These are phyloP conservation scores for Chlorops oryzae DNA, from an alignment of 1,140 invertebrate genomes.

Conservation along the genomic window DNA sequence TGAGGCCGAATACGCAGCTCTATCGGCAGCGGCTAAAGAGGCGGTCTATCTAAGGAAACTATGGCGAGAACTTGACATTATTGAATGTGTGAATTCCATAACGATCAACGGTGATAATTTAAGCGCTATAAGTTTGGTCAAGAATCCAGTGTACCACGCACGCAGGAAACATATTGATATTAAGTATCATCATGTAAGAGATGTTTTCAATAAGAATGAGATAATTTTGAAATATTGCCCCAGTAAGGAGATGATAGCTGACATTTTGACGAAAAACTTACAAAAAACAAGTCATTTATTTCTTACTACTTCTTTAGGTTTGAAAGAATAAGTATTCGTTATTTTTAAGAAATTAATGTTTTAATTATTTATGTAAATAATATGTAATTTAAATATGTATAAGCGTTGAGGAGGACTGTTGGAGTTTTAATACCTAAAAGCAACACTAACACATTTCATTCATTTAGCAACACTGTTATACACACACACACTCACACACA, in stretches of 20 bases:
- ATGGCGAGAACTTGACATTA: constrained; percentile 10
- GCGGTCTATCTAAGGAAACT: constrained; percentile 24
- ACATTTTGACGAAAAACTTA: constrained; percentile 25
- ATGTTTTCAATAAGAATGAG: constrained; percentile 10
- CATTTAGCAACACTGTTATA: too few species aligned
- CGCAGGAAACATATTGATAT: constrained; percentile 37
- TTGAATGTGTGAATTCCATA: neutral
- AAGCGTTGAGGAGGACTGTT: too few species aligned
- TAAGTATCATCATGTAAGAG: constrained; percentile 30
- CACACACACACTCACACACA: too few species aligned
- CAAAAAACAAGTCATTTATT: constrained; percentile 1
- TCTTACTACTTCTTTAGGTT: too few species aligned
- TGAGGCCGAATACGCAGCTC: too few species aligned
- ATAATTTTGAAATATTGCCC: constrained; percentile 20
- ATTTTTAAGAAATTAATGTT: too few species aligned
- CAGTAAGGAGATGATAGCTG: constrained; percentile 19
- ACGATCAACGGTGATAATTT: constrained; percentile 19
- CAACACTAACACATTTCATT: too few species aligned
- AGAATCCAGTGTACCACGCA: constrained; percentile 26
- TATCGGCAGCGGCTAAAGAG: constrained; percentile 28
- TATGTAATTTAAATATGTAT: too few species aligned
- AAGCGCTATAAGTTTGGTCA: constrained; percentile 22
- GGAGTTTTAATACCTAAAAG: too few species aligned
- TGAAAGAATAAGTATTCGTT: too few species aligned
- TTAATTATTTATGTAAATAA: too few species aligned